A percentile compares a stretch with the other conserved stretches of the same genome.
phyloP scores from a whole-genome alignment of 2,797 vertebrate species.

The Ctenosaura bakeri region DNA sequence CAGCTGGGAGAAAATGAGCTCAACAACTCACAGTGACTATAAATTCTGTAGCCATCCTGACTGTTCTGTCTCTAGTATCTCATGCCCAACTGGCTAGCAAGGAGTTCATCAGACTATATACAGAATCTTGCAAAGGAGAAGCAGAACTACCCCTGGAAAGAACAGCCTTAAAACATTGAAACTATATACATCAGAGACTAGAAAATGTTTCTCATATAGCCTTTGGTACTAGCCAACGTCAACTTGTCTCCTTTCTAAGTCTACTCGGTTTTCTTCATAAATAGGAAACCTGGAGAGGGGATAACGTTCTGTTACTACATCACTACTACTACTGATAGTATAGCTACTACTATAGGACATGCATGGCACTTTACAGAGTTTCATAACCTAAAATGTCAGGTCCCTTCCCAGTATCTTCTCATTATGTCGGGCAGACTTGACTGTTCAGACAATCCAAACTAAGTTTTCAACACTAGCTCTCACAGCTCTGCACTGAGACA shows the following conservation, averaged over 20 bases:
- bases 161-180: background rate
- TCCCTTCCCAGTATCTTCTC: background rate
- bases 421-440: background rate
- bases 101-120: background rate
- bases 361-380: background rate
- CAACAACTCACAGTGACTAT: background rate
- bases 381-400: background rate
- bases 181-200: background rate
- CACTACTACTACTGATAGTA: background rate
- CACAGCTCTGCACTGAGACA: background rate
- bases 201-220: background rate
- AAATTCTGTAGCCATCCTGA: background rate
- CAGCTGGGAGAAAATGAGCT: conserved; percentile 52
- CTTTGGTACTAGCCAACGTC: background rate
- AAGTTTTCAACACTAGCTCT: background rate
- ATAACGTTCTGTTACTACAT: background rate
- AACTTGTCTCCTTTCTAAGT: background rate
- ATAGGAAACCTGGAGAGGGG: background rate
- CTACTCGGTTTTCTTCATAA: background rate
- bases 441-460: background rate
- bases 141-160: background rate
- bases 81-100: background rate
- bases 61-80: background rate
- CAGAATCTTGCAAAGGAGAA: background rate
- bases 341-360: background rate